Evolutionary conservation across 1,140 invertebrate species (phyloP).

Genomic region (Catajapyx aquilonaris): DNA sequence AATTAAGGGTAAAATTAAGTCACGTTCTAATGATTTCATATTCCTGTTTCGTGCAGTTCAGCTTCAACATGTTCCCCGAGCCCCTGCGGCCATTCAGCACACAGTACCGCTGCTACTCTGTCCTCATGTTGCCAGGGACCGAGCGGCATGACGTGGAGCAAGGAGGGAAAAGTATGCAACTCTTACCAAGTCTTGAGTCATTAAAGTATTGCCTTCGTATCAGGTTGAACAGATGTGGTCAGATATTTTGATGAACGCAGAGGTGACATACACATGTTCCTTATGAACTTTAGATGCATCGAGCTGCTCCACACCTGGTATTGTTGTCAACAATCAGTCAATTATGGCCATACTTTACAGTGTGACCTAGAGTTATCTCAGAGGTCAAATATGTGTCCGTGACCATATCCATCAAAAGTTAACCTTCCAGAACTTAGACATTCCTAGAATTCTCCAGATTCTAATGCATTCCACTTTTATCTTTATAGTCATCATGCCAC

Average conservation of each 20-base stretch:
- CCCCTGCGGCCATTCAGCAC: conserved; percentile 57
- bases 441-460: conserved; percentile 1
- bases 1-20: too few species aligned
- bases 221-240: too few species aligned
- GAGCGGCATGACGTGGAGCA: conserved; percentile 89
- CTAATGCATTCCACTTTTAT: conserved; percentile 2
- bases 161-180: conserved; percentile 77
- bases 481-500: conserved; percentile 83
- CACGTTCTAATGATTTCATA: too few species aligned
- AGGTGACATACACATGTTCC: too few species aligned
- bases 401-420: not conserved
- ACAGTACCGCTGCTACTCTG: conserved; percentile 76
- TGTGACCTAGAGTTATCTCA: not conserved
- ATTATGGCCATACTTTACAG: not conserved
- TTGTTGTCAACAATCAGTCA: not conserved
- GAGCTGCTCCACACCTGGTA: not conserved
- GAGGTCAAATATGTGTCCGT: not conserved
- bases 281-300: conserved; percentile 1
- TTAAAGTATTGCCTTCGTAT: too few species aligned
- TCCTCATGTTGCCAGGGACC: conserved; percentile 85
- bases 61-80: conserved; percentile 66
- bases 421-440: not conserved
- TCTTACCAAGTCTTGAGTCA: too few species aligned
- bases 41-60: conserved; percentile 30
- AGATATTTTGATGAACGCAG: too few species aligned